Base-by-base conservation (phyloP, 2,113 vertebrate species). In the Trichechus manatus region DNA sequence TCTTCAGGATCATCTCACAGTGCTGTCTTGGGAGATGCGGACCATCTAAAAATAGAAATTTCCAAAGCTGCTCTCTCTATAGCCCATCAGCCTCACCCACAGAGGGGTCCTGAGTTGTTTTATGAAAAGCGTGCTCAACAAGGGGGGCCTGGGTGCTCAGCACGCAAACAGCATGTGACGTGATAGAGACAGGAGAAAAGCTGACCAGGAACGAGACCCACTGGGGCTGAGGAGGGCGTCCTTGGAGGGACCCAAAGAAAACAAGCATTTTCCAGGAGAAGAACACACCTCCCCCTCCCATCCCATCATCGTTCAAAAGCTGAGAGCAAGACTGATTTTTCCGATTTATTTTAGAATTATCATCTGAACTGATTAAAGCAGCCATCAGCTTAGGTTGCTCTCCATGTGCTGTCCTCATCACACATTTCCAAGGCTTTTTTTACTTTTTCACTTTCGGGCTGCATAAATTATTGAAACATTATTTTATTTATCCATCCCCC, bases 401-500 rank as follows among this genome's bases (percentile, higher is more conserved):
- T 97, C 97, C 95, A 90, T 68, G 80, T 44, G 96, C 96, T 11
- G 0, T 77, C 97, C 98, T 96, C 82, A 39, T 96, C 97, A 97
- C 97, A 95, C 97, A 93, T 97, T 97, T 97, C 92, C 98, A 92
- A 9, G 72, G 96, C 9, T 96, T 97, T 96, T 97, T 97, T 97
- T 97, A 87, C 42, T 97, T 80, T 89, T 97, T 96, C 22, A 50
- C 81, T 72, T 87, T 96, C 13, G 1, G 50, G 19, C 95, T 0
- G 91, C 97, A 98, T 98, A 98, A 98, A 98, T 99, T 98, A 98
- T 98, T 98, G 98, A 98, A 98, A 97, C 86, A 80, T 98, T 98
- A 98, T 98, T 98, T 97, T 98, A 98, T 98, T 98, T 98, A 97
- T 98, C 97, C 97, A 92, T 97, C 92, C 96, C 96, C 95, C 90